These are phyloP conservation scores for Microcaecilia unicolor DNA, from an alignment of 2,797 vertebrate species.

Conservation along the genomic window DNA sequence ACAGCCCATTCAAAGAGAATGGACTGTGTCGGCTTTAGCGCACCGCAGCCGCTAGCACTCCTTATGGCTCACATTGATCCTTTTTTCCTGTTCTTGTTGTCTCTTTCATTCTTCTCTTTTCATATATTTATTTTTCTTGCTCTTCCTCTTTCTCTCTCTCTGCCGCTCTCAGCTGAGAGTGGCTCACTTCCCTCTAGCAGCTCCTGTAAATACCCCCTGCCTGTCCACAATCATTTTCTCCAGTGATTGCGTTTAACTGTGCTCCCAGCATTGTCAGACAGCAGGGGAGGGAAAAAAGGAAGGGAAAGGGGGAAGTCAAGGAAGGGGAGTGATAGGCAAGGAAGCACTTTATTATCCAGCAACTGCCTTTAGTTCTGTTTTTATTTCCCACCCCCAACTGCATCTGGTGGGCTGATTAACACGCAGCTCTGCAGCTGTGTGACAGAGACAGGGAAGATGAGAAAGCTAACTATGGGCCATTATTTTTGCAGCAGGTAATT, in stretches of 20 bases:
- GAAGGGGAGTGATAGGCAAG: neutral
- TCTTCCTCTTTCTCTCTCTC: neutral
- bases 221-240: neutral
- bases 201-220: neutral
- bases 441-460: neutral
- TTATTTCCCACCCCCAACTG: neutral
- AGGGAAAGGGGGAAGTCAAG: neutral
- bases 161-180: neutral
- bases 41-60: too few species aligned
- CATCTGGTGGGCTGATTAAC: neutral
- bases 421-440: neutral
- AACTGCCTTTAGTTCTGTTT: neutral
- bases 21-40: too few species aligned
- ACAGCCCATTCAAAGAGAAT: too few species aligned
- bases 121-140: neutral
- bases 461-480: neutral
- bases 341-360: neutral
- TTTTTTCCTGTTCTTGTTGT: neutral
- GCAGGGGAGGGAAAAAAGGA: neutral
- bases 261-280: neutral
- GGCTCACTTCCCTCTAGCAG: neutral
- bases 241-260: neutral
- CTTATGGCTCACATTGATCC: too few species aligned
- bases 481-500: neutral
- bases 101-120: neutral